Evolutionary conservation across 2,888 invertebrate species (phyloP).

Genomic region (Tiliacea aurago): DNA sequence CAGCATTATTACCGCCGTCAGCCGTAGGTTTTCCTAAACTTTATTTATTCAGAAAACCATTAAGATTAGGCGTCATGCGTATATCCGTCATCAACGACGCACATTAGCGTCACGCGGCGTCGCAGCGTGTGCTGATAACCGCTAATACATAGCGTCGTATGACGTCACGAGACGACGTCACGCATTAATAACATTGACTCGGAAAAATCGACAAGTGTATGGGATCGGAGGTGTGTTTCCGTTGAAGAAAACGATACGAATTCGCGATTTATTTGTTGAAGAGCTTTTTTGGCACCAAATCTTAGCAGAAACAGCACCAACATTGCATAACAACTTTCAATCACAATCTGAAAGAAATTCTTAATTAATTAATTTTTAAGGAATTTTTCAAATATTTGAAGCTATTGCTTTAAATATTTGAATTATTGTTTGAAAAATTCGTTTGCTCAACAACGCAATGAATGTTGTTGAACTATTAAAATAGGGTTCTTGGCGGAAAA

Average conservation of each 20-base stretch:
- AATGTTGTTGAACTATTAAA: too few species aligned
- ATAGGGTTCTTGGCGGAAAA: too few species aligned
- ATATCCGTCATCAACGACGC: constrained; percentile 66
- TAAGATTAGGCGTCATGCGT: constrained; percentile 60
- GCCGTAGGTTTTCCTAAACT: constrained; percentile 42
- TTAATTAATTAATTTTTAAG: too few species aligned
- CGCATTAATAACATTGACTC: constrained; percentile 83
- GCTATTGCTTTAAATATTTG: too few species aligned
- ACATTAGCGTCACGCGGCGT: constrained; percentile 65
- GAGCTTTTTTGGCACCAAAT: too few species aligned
- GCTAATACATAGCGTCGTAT: constrained; percentile 67
- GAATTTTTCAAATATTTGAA: too few species aligned
- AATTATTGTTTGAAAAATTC: too few species aligned
- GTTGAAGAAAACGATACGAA: constrained; percentile 47
- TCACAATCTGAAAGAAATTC: too few species aligned
- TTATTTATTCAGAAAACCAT: constrained; percentile 63
- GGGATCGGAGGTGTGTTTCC: constrained; percentile 72
- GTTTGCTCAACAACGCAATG: too few species aligned
- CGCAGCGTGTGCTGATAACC: constrained; percentile 65
- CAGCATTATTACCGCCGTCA: constrained; percentile 36
- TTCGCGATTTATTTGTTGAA: background rate
- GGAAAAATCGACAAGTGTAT: constrained; percentile 81
- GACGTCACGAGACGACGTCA: constrained; percentile 59
- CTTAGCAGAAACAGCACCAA: background rate
- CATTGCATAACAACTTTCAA: too few species aligned